Percentiles rank a stretch among this genome's conserved stretches.
Evolutionary conservation across 2,797 vertebrate species (phyloP).

Genomic region (Gallirallus australis): DNA sequence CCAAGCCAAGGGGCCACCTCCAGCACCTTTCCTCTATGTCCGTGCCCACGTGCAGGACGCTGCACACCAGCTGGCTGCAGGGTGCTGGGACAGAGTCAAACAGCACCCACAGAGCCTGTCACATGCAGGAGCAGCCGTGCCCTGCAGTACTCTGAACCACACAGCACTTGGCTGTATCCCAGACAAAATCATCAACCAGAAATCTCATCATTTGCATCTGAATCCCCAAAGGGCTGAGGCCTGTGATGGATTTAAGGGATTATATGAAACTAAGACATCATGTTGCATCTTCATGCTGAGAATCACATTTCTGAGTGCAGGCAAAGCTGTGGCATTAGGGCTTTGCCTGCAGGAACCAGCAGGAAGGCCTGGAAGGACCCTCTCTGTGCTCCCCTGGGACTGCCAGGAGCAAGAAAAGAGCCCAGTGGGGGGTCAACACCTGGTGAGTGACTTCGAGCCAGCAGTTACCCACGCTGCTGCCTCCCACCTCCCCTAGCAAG

Average conservation of each 20-base stretch:
- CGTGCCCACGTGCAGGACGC: fast-evolving
- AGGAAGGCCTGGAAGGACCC: background rate
- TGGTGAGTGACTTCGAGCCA: background rate
- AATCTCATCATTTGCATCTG: constrained; percentile 71
- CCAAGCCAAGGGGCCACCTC: background rate
- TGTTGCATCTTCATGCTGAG: constrained; percentile 72
- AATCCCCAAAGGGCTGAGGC: constrained; percentile 66
- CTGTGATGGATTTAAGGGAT: constrained; percentile 76
- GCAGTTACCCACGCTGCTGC: background rate
- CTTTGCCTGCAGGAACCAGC: constrained; percentile 13
- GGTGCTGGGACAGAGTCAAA: background rate
- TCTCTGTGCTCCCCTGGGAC: background rate
- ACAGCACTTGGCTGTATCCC: constrained; percentile 45
- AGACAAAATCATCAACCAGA: constrained; percentile 71
- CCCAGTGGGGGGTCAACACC: background rate
- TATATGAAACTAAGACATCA: constrained; percentile 75
- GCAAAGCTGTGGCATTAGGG: constrained; percentile 13
- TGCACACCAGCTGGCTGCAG: fast-evolving
- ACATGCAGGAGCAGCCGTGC: constrained; percentile 18
- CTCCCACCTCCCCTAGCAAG: background rate
- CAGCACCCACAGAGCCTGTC: background rate
- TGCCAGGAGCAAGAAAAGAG: fast-evolving
- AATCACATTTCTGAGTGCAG: constrained; percentile 64
- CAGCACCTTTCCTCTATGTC: background rate
- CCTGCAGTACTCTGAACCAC: constrained; percentile 45